Evolutionary conservation across 2,797 vertebrate species (phyloP).

Genomic region (Psittacula derbiana): DNA sequence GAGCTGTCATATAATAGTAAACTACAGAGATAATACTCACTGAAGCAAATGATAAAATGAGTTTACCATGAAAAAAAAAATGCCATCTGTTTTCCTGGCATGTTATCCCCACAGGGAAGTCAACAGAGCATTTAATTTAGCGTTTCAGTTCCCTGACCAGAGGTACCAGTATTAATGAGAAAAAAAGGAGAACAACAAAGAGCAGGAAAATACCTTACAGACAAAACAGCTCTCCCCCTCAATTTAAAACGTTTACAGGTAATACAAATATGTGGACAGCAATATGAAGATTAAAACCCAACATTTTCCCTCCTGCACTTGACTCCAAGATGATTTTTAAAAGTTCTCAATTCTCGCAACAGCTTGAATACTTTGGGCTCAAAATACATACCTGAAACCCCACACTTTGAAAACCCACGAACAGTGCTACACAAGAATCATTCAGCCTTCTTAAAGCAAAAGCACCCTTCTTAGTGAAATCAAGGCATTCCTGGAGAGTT

Average conservation of each 20-base stretch:
- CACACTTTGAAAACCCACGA: neutral
- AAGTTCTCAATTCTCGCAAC: neutral
- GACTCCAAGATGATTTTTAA: neutral
- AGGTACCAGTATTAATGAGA: neutral
- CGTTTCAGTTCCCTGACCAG: neutral
- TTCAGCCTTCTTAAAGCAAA: neutral
- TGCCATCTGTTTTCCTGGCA: conserved; percentile 50
- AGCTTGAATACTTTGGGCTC: neutral
- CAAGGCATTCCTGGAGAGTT: neutral
- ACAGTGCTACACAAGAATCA: neutral
- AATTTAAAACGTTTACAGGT: neutral
- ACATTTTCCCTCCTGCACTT: neutral
- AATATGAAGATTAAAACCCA: neutral
- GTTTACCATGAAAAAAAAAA: neutral
- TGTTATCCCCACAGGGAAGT: neutral
- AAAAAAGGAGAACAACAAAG: neutral
- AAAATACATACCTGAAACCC: neutral
- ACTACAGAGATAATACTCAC: neutral
- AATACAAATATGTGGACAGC: neutral
- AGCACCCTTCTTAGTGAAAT: neutral
- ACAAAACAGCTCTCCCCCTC: neutral
- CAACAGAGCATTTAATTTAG: conserved; percentile 46
- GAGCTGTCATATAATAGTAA: neutral
- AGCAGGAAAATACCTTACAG: neutral
- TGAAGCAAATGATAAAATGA: conserved; percentile 30